phyloP scores from a whole-genome alignment of 2,113 vertebrate genomes.

The Bufo gargarizans region DNA sequence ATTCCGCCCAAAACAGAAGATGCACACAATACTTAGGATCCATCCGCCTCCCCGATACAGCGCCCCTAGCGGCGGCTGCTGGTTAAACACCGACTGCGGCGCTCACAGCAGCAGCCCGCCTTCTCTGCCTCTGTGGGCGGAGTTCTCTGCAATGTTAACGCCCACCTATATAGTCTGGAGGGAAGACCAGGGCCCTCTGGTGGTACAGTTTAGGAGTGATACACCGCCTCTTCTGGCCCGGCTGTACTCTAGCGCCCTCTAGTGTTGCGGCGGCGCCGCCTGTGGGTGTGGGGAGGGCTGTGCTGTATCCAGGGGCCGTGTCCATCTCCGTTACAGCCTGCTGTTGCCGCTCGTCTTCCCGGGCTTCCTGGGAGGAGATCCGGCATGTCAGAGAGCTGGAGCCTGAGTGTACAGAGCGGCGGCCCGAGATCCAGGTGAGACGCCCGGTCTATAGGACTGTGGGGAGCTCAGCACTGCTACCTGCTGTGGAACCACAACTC shows the following conservation, averaged over 20 bases:
- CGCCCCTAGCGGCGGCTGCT: background rate
- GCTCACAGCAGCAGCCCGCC: background rate
- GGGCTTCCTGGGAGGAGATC: background rate
- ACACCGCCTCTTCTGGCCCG: too few relatives aligned
- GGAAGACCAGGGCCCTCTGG: too few relatives aligned
- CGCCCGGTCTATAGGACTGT: background rate
- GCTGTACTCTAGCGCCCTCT: too few relatives aligned
- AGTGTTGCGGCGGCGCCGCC: too few relatives aligned
- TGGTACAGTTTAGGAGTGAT: too few relatives aligned
- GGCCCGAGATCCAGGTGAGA: background rate
- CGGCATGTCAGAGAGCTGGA: background rate
- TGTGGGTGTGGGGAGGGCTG: too few relatives aligned
- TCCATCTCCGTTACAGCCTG: background rate
- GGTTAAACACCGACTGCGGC: background rate
- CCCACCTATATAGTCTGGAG: too few relatives aligned
- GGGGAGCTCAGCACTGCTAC: background rate
- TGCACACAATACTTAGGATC: too few relatives aligned
- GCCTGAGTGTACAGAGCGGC: background rate
- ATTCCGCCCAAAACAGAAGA: too few relatives aligned
- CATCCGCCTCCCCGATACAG: background rate
- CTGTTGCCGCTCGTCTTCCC: conserved; percentile 1
- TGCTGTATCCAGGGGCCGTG: too few relatives aligned
- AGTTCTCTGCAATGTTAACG: too few relatives aligned
- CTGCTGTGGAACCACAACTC: background rate
- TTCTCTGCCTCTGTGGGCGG: too few relatives aligned